Evolutionary conservation across 2,797 vertebrate species (phyloP).

Genomic region (Hyperoplus immaculatus): DNA sequence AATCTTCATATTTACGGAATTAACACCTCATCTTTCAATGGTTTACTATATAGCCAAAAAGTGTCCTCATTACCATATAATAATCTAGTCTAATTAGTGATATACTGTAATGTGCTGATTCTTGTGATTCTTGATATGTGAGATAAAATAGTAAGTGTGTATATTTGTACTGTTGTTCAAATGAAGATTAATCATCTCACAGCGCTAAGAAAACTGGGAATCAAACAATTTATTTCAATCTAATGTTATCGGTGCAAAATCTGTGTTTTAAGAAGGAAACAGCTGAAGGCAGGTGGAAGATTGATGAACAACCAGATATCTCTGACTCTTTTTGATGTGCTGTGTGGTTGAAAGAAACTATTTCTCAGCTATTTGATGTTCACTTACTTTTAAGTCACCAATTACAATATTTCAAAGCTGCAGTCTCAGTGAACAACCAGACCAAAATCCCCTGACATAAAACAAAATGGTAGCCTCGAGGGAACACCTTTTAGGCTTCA

Average conservation of each 20-base stretch:
- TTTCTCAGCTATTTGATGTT: constrained; percentile 72
- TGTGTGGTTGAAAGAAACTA: constrained; percentile 65
- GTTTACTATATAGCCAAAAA: constrained; percentile 3
- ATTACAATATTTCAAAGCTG: constrained; percentile 78
- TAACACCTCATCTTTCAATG: constrained; percentile 22
- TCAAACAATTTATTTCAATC: constrained; percentile 60
- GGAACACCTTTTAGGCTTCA: constrained; percentile 60
- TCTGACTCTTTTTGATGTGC: constrained; percentile 69
- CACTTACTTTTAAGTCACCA: constrained; percentile 76
- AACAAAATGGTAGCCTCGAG: constrained; percentile 58
- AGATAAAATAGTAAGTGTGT: constrained; percentile 15
- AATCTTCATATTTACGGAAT: constrained; percentile 20
- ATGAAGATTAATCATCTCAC: constrained; percentile 44
- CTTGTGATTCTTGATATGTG: neutral
- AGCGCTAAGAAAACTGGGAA: constrained; percentile 9
- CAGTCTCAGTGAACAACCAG: constrained; percentile 49
- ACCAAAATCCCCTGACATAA: constrained; percentile 60
- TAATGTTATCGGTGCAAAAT: constrained; percentile 41
- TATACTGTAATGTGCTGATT: constrained; percentile 15
- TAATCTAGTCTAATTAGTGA: neutral
- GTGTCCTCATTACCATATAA: constrained; percentile 41
- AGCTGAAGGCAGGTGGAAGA: constrained; percentile 59
- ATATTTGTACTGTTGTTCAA: constrained; percentile 8
- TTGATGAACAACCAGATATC: constrained; percentile 78
- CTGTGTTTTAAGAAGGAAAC: constrained; percentile 62